Evolutionary conservation across 2,797 vertebrate species (phyloP).

Genomic region (Chaenodraco wilsoni): DNA sequence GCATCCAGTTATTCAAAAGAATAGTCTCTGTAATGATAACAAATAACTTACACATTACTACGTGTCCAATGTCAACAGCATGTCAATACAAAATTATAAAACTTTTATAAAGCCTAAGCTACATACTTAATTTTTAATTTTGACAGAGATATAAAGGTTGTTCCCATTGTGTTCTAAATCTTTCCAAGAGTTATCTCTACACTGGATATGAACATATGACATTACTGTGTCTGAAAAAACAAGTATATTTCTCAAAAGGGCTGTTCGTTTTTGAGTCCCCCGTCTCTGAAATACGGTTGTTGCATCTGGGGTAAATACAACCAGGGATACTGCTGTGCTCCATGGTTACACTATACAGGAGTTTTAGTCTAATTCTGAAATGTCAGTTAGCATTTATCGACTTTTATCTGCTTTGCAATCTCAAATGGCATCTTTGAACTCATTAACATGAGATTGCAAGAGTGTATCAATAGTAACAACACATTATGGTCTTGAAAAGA

Average conservation of each 20-base stretch:
- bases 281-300: conserved; percentile 9
- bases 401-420: conserved; percentile 23
- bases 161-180: neutral
- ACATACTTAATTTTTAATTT: neutral
- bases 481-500: conserved; percentile 35
- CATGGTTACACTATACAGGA: conserved; percentile 21
- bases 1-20: neutral
- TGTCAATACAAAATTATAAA: neutral
- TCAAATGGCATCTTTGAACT: conserved; percentile 36
- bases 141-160: neutral
- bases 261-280: conserved; percentile 14
- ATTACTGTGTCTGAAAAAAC: conserved; percentile 20
- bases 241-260: conserved; percentile 16
- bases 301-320: neutral
- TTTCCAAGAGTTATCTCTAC: conserved; percentile 22
- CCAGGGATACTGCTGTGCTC: conserved; percentile 7
- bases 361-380: conserved; percentile 17
- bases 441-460: conserved; percentile 43
- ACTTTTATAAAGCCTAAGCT: neutral
- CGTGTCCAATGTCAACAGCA: neutral
- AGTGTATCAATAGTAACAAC: conserved; percentile 39
- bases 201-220: conserved; percentile 21
- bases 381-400: conserved; percentile 9
- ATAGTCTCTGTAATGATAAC: neutral
- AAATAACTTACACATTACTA: neutral